These are phyloP conservation scores for Philereme transversata DNA, from an alignment of 2,888 invertebrate species.

Conservation along the genomic window DNA sequence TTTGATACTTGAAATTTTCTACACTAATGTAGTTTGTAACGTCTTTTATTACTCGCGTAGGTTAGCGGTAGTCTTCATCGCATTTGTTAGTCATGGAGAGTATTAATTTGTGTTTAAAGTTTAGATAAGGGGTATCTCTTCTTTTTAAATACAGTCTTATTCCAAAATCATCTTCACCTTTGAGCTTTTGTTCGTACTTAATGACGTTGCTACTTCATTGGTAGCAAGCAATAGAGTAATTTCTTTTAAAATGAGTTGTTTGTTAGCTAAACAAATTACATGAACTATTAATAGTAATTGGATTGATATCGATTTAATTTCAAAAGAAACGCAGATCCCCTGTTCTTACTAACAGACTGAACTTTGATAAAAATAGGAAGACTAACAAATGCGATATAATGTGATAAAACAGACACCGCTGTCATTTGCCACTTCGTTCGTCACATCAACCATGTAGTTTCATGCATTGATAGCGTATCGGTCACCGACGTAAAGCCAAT, in stretches of 20 bases:
- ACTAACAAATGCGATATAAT: conserved; percentile 63
- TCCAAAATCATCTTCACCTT: not conserved
- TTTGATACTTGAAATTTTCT: conserved; percentile 84
- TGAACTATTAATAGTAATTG: not conserved
- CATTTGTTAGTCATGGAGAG: conserved; percentile 62
- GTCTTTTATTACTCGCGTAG: conserved; percentile 70
- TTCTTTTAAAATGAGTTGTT: too few species aligned
- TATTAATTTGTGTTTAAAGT: conserved; percentile 35
- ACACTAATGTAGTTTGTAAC: conserved; percentile 76
- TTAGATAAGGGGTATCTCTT: not conserved
- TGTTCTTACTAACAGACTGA: conserved; percentile 34
- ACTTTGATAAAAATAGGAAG: conserved; percentile 22
- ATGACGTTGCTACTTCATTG: too few species aligned
- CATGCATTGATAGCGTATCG: conserved; percentile 25
- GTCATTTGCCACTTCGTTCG: conserved; percentile 33
- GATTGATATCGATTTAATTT: conserved; percentile 10
- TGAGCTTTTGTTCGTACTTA: too few species aligned
- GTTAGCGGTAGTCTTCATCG: conserved; percentile 62
- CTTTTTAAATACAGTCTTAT: conserved; percentile 1
- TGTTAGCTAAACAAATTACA: too few species aligned
- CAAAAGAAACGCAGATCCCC: not conserved
- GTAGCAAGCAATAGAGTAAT: too few species aligned
- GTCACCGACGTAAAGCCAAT: conserved; percentile 29
- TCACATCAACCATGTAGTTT: conserved; percentile 32
- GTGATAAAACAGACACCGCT: conserved; percentile 50